These are phyloP conservation scores for Bombus sylvicola DNA, from an alignment of 1,140 invertebrate genomes.

Conservation along the genomic window DNA sequence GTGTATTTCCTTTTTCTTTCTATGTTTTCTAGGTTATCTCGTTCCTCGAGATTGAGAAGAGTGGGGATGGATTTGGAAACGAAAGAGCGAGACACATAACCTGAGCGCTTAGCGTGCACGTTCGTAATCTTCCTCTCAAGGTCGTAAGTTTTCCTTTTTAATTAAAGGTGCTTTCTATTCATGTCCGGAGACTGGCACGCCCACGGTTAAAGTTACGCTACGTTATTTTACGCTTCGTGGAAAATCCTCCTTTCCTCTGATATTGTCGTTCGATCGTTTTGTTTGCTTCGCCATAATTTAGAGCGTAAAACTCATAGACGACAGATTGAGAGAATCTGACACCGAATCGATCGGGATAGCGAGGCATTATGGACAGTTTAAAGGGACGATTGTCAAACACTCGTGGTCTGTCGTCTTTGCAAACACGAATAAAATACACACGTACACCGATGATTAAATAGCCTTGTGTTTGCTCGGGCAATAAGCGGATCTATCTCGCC, in stretches of 20 bases:
- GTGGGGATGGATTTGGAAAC: neutral
- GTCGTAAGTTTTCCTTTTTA: conserved; percentile 71
- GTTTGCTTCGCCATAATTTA: conserved; percentile 45
- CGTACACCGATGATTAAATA: conserved; percentile 61
- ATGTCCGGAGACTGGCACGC: conserved; percentile 62
- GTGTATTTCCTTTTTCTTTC: neutral
- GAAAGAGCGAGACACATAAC: neutral
- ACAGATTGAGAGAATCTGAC: neutral
- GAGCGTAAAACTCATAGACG: conserved; percentile 13
- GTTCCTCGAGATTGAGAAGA: neutral
- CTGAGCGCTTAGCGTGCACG: conserved; percentile 20
- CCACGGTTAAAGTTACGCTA: conserved; percentile 67
- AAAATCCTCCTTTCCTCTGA: neutral
- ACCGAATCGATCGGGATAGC: neutral
- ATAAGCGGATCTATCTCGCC: conserved; percentile 18
- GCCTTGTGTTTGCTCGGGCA: conserved; percentile 59
- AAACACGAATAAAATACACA: conserved; percentile 60
- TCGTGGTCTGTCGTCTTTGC: conserved; percentile 38
- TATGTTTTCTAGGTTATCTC: neutral
- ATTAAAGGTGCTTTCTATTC: conserved; percentile 75
- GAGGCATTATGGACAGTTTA: neutral
- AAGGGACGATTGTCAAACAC: conserved; percentile 25
- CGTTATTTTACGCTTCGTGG: conserved; percentile 66
- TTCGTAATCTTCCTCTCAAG: conserved; percentile 61
- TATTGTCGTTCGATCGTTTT: conserved; percentile 36